Evolutionary conservation across 2,113 vertebrate species (phyloP).

Genomic region (Rhineura floridana): DNA sequence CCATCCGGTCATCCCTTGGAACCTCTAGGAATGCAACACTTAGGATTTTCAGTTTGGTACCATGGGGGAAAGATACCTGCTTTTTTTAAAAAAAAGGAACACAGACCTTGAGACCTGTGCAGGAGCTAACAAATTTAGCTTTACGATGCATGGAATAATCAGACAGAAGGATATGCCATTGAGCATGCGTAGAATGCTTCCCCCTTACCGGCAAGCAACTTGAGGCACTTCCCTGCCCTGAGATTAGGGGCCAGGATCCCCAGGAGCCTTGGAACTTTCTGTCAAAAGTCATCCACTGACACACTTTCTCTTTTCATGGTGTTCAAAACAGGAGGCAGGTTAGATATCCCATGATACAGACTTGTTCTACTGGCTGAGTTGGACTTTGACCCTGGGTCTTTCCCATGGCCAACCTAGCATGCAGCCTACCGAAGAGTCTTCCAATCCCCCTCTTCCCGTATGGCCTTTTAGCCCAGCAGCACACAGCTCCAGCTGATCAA

Average conservation of each 20-base stretch:
- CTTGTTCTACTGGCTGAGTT: background rate
- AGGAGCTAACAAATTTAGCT: background rate
- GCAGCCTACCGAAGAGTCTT: background rate
- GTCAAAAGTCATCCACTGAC: background rate
- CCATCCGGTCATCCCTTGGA: no score
- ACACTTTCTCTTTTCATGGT: background rate
- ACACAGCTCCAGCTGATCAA: no score
- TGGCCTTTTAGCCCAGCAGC: background rate
- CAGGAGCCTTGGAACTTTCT: background rate
- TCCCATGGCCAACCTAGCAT: background rate
- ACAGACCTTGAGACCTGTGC: background rate
- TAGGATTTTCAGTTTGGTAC: background rate
- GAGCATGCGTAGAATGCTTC: background rate
- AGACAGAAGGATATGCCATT: background rate
- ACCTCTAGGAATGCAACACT: background rate
- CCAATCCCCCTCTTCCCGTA: background rate
- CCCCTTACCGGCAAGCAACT: background rate
- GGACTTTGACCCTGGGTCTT: background rate
- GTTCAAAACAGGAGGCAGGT: background rate
- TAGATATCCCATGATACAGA: background rate
- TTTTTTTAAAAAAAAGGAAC: background rate
- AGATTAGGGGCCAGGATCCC: background rate
- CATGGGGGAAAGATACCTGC: background rate
- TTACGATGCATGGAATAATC: background rate
- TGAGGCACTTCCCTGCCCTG: background rate